Evolutionary conservation across 53 echinoderm and acorn worm genomes (phyloP), one percentile per base, ranked within the genome.

Genomic region (Holothuria scabra): DNA sequence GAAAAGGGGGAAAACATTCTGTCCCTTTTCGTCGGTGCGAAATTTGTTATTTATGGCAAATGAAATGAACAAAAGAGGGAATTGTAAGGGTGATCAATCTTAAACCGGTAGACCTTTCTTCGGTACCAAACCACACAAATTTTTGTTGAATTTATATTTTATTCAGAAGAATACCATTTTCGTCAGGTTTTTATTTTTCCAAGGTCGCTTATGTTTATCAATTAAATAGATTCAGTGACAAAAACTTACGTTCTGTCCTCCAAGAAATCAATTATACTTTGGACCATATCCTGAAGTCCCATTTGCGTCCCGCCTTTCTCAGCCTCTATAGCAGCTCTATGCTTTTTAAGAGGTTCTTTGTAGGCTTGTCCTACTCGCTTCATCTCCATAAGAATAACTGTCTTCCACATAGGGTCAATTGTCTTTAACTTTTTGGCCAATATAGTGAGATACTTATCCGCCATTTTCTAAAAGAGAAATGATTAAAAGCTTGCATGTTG

Each of bases 201-300:
- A 16, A 18, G 2, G 18, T 14, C 16, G 14, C 18, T 52, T 3
- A 52, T 16, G 52, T 52, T 52, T 2, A 52, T 52, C 8, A 18
- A 52, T 52, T 14, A 34, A 52, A 13, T 2, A 56, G 49, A 55
- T 30, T 30, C 12, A 8, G 9, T 20, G 14, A 30, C 61, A 60
- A 28, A 60, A 6, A 57, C 76, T 85, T 74, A 97, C 97, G 88
- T 97, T n/a, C 93, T 86, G 26, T 87, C 97, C 52, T 97, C 97
- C 71, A 97, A 74, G 63, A 92, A 94, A 66, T 97, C 92, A 26
- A 97, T 88, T 37, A 97, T 56, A 33, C 67, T 70, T 62, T 84
- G 90, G 41, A 90, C 92, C 84, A 90, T 41, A 56, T 97, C 97
- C 22, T 88, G 74, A 25, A 92, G 86, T 3, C 94, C 94, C 82